Conservation (phyloP, 2,797 vertebrate species). For the Characodon lateralis region DNA sequence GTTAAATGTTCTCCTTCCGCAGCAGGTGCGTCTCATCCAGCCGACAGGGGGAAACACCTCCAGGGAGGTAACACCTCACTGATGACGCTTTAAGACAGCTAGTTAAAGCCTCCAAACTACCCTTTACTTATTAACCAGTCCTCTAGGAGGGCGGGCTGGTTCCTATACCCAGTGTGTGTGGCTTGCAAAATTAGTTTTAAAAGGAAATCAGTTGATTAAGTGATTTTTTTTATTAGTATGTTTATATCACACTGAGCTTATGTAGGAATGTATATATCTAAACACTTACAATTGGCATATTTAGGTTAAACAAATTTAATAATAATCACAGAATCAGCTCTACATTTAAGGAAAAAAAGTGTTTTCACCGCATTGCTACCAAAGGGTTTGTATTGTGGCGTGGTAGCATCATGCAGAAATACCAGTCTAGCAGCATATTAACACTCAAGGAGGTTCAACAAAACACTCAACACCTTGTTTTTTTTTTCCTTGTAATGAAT, state of each 20-base stretch:
- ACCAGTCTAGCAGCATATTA: constrained; percentile 60
- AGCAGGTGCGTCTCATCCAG: constrained; percentile 62
- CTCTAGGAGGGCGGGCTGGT: not conserved
- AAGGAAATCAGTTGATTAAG: not conserved
- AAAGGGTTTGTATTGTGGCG: not conserved
- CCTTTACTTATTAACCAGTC: not conserved
- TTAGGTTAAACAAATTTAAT: not conserved
- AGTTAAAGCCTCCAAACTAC: constrained; percentile 23
- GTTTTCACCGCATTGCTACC: not conserved
- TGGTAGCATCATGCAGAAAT: constrained; percentile 42
- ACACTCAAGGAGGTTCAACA: constrained; percentile 32
- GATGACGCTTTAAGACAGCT: constrained; percentile 32
- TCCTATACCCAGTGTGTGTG: not conserved
- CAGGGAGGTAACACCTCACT: constrained; percentile 53
- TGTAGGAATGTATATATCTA: not conserved
- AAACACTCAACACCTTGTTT: constrained; percentile 11
- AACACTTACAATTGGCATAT: not conserved
- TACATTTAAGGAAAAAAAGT: not conserved
- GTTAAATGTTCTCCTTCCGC: constrained; percentile 16
- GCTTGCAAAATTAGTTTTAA: not conserved
- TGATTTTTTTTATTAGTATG: not conserved
- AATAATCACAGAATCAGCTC: not conserved
- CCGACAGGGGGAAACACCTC: constrained; percentile 31
- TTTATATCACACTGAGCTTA: not conserved
- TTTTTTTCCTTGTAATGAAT: constrained; percentile 55